Conservation (phyloP, 2,888 invertebrate genomes). For the Eupithecia abbreviata region DNA sequence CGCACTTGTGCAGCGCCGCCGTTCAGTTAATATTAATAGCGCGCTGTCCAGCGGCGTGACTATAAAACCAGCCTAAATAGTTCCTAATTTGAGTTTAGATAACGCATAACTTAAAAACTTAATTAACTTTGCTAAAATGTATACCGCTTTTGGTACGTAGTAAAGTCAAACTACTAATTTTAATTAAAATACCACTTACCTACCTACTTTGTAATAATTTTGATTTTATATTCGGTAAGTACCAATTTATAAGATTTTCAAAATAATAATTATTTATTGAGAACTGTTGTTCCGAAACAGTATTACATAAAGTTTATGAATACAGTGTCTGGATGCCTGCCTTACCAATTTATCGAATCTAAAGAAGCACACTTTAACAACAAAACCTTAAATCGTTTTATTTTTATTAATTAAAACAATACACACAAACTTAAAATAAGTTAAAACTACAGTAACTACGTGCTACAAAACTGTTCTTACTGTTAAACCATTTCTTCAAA, state of each 20-base stretch:
- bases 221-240: not conserved
- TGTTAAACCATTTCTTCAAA: not conserved
- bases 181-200: not conserved
- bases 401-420: not conserved
- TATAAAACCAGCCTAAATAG: too few relatives aligned
- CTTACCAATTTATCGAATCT: too few relatives aligned
- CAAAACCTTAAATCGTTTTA: not conserved
- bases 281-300: not conserved
- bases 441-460: not conserved
- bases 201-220: not conserved
- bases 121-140: too few relatives aligned
- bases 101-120: too few relatives aligned
- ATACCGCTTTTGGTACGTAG: too few relatives aligned
- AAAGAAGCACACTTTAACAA: too few relatives aligned
- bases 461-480: not conserved
- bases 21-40: too few relatives aligned
- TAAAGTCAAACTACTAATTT: too few relatives aligned
- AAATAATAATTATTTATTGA: not conserved
- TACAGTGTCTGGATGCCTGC: too few relatives aligned
- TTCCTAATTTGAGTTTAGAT: too few relatives aligned
- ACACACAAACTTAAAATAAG: not conserved
- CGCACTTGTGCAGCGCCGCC: too few relatives aligned
- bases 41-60: too few relatives aligned
- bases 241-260: not conserved
- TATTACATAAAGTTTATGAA: not conserved